Conservation (phyloP, 1,140 invertebrate genomes). For the Aphelenchoides avenae region DNA sequence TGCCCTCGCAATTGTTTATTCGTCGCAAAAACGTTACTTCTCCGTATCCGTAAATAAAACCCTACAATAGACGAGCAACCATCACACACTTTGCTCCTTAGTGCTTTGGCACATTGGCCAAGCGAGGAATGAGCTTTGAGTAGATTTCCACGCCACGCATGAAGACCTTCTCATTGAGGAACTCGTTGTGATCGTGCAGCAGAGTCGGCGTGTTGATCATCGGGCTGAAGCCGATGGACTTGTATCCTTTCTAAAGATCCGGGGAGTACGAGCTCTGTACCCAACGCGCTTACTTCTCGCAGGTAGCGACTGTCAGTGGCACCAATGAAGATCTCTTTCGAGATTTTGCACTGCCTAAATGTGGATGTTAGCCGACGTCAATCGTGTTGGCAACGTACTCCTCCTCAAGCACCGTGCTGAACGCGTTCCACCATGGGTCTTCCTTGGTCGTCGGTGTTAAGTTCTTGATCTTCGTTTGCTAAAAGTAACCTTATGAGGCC, state of each 20-base stretch:
- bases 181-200: slow-evolving; percentile 77
- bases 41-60: too few relatives aligned
- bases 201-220: slow-evolving; percentile 71
- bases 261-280: too few relatives aligned
- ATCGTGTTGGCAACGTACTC: too few relatives aligned
- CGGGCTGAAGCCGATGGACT: slow-evolving; percentile 75
- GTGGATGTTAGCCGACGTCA: too few relatives aligned
- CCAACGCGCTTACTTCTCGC: slow-evolving; percentile 25
- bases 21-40: too few relatives aligned
- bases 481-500: slow-evolving; percentile 58
- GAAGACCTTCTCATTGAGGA: slow-evolving; percentile 69
- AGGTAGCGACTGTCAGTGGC: slow-evolving; percentile 42
- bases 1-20: too few relatives aligned
- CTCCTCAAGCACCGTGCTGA: slow-evolving; percentile 66
- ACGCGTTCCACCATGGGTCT: slow-evolving; percentile 78
- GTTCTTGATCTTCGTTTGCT: slow-evolving; percentile 59
- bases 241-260: slow-evolving; percentile 66
- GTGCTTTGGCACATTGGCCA: slow-evolving; percentile 35
- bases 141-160: slow-evolving; percentile 72
- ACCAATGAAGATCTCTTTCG: slow-evolving; percentile 65
- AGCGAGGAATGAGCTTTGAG: slow-evolving; percentile 46
- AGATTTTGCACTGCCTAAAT: slow-evolving; percentile 67
- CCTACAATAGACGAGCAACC: too few relatives aligned
- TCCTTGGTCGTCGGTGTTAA: slow-evolving; percentile 69
- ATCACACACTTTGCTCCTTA: too few relatives aligned